A percentile compares a stretch with the other conserved stretches of the same genome.
Conservation (phyloP, 2,797 vertebrate species). For the Oryzias sinensis region DNA sequence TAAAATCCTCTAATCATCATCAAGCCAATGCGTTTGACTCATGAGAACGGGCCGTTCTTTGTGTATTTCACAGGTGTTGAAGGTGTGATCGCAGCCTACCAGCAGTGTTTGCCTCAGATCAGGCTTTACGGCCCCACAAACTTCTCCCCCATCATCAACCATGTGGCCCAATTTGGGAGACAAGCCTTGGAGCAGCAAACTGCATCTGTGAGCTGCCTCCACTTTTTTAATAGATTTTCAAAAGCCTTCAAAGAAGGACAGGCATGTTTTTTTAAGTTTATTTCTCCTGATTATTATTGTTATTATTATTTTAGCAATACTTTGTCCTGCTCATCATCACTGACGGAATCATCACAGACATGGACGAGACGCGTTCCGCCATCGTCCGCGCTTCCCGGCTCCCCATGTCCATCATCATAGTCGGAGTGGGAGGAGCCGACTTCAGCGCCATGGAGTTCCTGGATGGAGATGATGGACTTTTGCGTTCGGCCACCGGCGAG, state of each 20-base stretch:
- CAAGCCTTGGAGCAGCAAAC: conserved; percentile 85
- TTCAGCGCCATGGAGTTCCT: conserved; percentile 94
- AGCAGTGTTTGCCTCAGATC: conserved; percentile 89
- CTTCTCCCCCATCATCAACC: conserved; percentile 96
- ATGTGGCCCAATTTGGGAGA: conserved; percentile 85
- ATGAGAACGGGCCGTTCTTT: neutral
- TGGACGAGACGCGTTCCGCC: conserved; percentile 87
- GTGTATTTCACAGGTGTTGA: conserved; percentile 82
- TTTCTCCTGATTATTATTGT: conserved; percentile 4
- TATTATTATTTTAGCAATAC: conserved; percentile 84
- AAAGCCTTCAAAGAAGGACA: neutral
- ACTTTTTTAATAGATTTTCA: neutral
- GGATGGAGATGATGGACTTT: conserved; percentile 85
- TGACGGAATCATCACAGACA: conserved; percentile 96
- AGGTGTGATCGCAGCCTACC: conserved; percentile 88
- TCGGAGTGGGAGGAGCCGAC: conserved; percentile 94
- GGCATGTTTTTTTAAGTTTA: too few species aligned
- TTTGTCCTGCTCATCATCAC: conserved; percentile 94
- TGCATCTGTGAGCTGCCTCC: conserved; percentile 86
- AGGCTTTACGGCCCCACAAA: conserved; percentile 95
- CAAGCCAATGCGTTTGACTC: too few species aligned
- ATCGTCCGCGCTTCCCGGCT: conserved; percentile 89
- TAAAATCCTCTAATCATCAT: too few species aligned
- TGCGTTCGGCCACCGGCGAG: conserved; percentile 82
- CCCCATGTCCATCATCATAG: conserved; percentile 95